Evolutionary conservation across 2,113 vertebrate genomes (phyloP), one percentile per base, ranked within the genome.

Genomic region (Brachyhypopomus gauderio): DNA sequence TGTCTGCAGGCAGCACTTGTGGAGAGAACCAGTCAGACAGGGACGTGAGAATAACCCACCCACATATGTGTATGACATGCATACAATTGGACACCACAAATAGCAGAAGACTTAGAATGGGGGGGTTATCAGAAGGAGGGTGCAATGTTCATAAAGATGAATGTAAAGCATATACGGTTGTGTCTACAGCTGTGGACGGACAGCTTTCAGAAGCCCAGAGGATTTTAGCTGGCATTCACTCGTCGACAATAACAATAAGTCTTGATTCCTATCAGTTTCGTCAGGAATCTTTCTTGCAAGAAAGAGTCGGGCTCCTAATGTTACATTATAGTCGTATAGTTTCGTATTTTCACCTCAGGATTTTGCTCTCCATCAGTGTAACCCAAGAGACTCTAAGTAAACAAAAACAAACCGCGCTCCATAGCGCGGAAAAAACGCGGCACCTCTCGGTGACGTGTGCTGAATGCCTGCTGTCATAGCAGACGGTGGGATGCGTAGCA

Each of bases 1-100:
- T 79, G 82, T 79, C 55, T 20, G 56, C 14, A 55, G 56, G 45
- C 72, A 34, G 30, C 79, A 66, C 20, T 14, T 22, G 25, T 63
- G 82, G 77, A 84, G 71, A 83, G 77, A 84, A 64, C 80, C 72
- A 84, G 83, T 84, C 82, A 84, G 82, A 63, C 59, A 17, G 12
- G 34, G 71, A 27, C 27, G 27, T 66, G 27, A 74, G 74, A 74
- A 80, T 80, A 20, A 66, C 16, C 60, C 71, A 80, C 41, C 60
- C 11, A 60, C 79, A 74, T 59, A 80, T 74, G 79, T 34, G 17
- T 71, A 34, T 34, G 67, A 79, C 34, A 36, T 66, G 67, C 48
- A 59, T 62, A 72, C 67, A 79, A 59, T 72, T 67, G 60, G 62
- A 62, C 77, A 79, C 66, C 17, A 5, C 66, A 30, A 34, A 71